Evolutionary conservation across 2,113 vertebrate species (phyloP), one percentile per base, ranked within the genome.

Genomic region (Toxotes chatareus): DNA sequence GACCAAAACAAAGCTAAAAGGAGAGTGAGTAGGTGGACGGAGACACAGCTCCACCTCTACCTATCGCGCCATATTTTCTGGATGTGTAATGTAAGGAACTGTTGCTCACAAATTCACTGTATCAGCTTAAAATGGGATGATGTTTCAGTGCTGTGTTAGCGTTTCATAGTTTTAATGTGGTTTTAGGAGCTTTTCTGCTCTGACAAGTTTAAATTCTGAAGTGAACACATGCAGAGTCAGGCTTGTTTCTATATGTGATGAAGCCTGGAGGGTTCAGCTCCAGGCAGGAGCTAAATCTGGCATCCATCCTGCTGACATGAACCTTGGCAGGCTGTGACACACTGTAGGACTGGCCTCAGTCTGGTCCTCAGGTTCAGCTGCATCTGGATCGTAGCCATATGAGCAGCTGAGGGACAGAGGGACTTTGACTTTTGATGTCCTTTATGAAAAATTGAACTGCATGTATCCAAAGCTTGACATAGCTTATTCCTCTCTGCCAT

Each of bases 231-330:
- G 44, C 38, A 16, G 46, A 55, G 5, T 1, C 0, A 36, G 38
- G 27, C 21, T 46, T 10, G 34, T 61, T 66, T 47, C 9, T 36
- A 9, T 36, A 6, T 2, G 10, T 47, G 40, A 51, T 72, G 75
- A 53, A 49, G 60, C 44, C 60, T 31, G 42, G 21, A 51, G 53
- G 55, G 27, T 19, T 16, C 36, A 12, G 61, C 31, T 13, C 1
- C 60, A 36, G 51, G 61, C 51, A 1, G 61, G 21, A 11, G n/a
- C 4, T 13, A 10, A 27, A 65, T 44, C 60, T 62, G 66, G 72
- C 61, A 14, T 47, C n/a, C 47, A 9, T 57, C 69, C 62, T 49
- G 55, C 78, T 55, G 78, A 77, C 73, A 49, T 66, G 61, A 56
- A 51, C 65, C 61, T 42, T 66, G 66, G 67, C 77, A 38, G 83